These are phyloP conservation scores for Puma concolor DNA, from an alignment of 2,113 vertebrate species.

Conservation along the genomic window DNA sequence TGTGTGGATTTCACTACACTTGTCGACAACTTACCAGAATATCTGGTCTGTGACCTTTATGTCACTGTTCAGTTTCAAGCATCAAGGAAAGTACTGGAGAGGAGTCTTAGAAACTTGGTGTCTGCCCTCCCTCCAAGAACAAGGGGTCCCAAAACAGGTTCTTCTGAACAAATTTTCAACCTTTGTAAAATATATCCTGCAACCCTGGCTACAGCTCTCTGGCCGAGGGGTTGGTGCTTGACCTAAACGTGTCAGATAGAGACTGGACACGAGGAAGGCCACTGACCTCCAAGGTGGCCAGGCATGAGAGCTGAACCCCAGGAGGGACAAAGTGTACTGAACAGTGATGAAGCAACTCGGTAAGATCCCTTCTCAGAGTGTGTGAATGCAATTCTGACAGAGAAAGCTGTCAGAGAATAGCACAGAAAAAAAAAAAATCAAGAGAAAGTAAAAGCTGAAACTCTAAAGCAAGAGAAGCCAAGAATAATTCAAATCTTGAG, in stretches of 20 bases:
- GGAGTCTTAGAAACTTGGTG: not conserved
- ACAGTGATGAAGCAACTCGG: not conserved
- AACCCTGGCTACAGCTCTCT: not conserved
- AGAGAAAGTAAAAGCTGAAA: not conserved
- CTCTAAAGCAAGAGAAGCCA: not conserved
- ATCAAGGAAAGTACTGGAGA: not conserved
- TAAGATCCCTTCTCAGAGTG: not conserved
- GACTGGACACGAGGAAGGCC: not conserved
- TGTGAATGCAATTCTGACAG: not conserved
- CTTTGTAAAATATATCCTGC: not conserved
- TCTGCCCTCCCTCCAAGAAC: not conserved
- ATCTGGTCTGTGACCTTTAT: slow-evolving; percentile 13
- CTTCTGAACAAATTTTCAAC: not conserved
- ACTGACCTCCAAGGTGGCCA: not conserved
- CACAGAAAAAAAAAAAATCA: not conserved
- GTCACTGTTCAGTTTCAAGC: not conserved
- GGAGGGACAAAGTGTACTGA: not conserved
- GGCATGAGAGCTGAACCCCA: not conserved
- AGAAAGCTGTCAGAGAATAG: not conserved
- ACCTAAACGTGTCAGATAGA: not conserved
- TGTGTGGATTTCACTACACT: slow-evolving; percentile 30
- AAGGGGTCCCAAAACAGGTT: not conserved
- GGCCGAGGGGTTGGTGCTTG: not conserved
- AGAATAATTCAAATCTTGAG: not conserved
- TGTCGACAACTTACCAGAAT: slow-evolving; percentile 46